Base-by-base conservation (phyloP, 1,140 invertebrate genomes). In the Thaumatotibia leucotreta region DNA sequence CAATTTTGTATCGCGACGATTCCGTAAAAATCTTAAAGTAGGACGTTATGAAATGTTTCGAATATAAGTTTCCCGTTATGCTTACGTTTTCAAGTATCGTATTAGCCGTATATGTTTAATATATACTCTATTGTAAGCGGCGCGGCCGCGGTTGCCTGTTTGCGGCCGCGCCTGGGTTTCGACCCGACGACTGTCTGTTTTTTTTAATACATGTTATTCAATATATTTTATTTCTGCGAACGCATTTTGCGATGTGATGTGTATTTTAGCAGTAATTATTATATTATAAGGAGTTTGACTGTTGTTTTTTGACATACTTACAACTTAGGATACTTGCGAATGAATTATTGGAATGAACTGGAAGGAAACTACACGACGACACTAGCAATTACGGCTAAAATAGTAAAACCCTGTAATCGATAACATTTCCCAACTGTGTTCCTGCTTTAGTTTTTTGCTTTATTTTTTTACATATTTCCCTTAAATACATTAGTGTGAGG, bases 221-320 rank as follows among this genome's bases (percentile, higher is more conserved):
- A 91, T 94, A 94, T 95, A 94, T 94, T 94, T 94, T 95, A 94
- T 94, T 94, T 92, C 93, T 94, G 93, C 93, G 94, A 93, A 94
- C 94, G 93, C 94, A 94, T 93, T 93, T 95, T 95, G 94, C 94
- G 94, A 95, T 94, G 94, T 95, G 94, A 95, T 94, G 93, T 94
- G 93, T 94, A 94, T 94, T 94, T 94, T 94, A 95, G 94, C 94
- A 92, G 93, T 94, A 93, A 93, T 93, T 92, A 91, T 89, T 88
- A 88, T 89, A 87, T 88, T 92, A 84, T 93, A 92, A 92, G 92
- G 89, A 92, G 92, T 92, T 92, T 86, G 84, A 91, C 87, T 91
- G 91, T 90, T 90, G 88, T 90, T 91, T 89, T 88, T 91, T 91
- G 88, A 89, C 86, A 90, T 83, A 89, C 88, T 91, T 88, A 91